A percentile compares a stretch with the other conserved stretches of the same genome.
These are phyloP conservation scores for Brachionus asplanchnoidis DNA, from an alignment of 1,140 invertebrate genomes.

Conservation along the genomic window DNA sequence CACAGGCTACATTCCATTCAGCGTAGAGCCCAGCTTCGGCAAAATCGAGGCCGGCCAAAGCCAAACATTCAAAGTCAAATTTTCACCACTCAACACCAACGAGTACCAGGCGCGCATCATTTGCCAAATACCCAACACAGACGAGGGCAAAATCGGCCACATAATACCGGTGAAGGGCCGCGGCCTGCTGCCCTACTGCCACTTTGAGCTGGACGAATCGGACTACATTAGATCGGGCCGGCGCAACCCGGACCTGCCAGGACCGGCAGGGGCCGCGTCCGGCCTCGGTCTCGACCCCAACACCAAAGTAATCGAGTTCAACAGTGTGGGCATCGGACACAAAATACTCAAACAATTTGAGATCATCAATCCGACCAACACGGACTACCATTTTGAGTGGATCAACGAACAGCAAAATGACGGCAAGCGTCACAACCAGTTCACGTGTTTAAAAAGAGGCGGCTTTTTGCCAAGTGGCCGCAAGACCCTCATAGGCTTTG, in stretches of 20 bases:
- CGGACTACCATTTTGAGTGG: slow-evolving; percentile 54
- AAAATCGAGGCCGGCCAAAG: slow-evolving; percentile 50
- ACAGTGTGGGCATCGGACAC: slow-evolving; percentile 50
- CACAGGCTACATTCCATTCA: slow-evolving; percentile 51
- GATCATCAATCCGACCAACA: slow-evolving; percentile 55
- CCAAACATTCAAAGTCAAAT: slow-evolving; percentile 51
- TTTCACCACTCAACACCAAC: slow-evolving; percentile 56
- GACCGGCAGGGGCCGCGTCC: slow-evolving; percentile 51
- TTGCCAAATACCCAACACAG: slow-evolving; percentile 45
- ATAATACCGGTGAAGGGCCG: slow-evolving; percentile 51
- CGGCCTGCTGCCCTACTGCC: slow-evolving; percentile 56
- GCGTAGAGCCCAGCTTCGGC: slow-evolving; percentile 52
- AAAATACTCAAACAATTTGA: slow-evolving; percentile 48
- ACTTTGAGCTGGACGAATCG: slow-evolving; percentile 57
- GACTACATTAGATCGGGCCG: slow-evolving; percentile 53
- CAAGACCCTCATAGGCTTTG: slow-evolving; percentile 51
- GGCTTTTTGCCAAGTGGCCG: slow-evolving; percentile 4
- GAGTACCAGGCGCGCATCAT: slow-evolving; percentile 54
- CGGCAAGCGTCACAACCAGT: slow-evolving; percentile 51
- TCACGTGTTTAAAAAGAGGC: not conserved
- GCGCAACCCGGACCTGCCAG: slow-evolving; percentile 52
- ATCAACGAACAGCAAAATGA: slow-evolving; percentile 48
- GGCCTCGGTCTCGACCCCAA: slow-evolving; percentile 54
- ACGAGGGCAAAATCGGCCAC: slow-evolving; percentile 45
- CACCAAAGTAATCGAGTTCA: slow-evolving; percentile 56